Base-by-base conservation (phyloP, 2,888 invertebrate species). In the Sphinx pinastri region DNA sequence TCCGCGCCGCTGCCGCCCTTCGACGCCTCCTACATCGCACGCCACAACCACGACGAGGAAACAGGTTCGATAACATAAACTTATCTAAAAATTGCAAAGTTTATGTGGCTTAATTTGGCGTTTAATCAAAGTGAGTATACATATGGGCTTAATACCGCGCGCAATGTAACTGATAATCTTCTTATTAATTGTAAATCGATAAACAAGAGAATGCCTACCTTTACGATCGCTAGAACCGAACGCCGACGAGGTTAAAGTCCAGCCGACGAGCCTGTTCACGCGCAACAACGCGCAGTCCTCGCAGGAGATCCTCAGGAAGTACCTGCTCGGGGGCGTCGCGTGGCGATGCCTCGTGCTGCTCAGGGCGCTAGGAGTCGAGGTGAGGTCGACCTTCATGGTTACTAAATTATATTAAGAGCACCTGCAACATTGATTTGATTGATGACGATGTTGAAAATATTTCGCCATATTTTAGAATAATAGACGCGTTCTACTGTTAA, bases 261-360 rank as follows among this genome's bases (percentile, higher is more conserved):
- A 82, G 70, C 78, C 86, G n/a, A 75, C 83, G 72, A 91, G 91
- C 70, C 77, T 89, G 72, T 91, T 93, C 84, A 85, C 89, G 51
- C 84, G 88, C 52, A 79, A 79, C 75, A 84, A 88, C 76, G 81
- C 84, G 52, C 89, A 86, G 81, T 81, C 89, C 19, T 88, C 82
- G 72, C 81, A 85, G 19, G 90, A 88, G 72, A 88, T 94, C 54
- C 85, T 96, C 71, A 91, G 93, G 72, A 93, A 92, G 74, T 95
- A 95, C 82, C 82, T 96, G 73, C 88, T 95, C 51, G 92, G 92
- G 0, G 96, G 95, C 47, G 91, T 95, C 58, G 96, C 95, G 11
- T 96, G 96, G 96, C 90, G 95, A 72, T 94, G 95, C 72, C 89
- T 96, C 19, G 93, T 95, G 68, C 91, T 95, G 69, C 92, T 96